Conservation (phyloP, 2,888 invertebrate species). For the Polylopha cassiicola region DNA sequence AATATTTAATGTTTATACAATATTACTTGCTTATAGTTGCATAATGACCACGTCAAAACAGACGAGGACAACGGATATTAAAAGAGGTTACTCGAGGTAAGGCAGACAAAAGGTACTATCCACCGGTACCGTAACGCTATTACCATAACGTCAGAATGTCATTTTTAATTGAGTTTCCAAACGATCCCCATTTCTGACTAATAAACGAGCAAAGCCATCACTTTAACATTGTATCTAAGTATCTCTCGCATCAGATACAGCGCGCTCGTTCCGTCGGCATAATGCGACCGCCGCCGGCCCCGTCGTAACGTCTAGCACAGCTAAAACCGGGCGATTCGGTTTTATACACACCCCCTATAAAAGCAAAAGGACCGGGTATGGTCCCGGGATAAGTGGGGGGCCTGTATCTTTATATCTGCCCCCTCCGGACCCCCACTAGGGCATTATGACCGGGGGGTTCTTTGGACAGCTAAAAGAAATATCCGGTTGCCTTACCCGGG, state of each 20-base stretch:
- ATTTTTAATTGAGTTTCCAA: constrained; percentile 52
- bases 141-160: constrained; percentile 31
- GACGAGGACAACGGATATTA: constrained; percentile 1
- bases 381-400: constrained; percentile 74
- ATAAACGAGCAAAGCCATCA: constrained; percentile 54
- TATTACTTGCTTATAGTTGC: too few relatives aligned
- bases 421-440: constrained; percentile 61
- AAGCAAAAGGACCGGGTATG: constrained; percentile 76
- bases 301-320: constrained; percentile 74
- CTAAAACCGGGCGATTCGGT: constrained; percentile 77
- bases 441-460: constrained; percentile 75
- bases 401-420: constrained; percentile 76
- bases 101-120: constrained; percentile 17
- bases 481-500: constrained; percentile 70
- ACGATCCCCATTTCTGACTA: constrained; percentile 41
- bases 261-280: constrained; percentile 55
- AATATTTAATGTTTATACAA: too few relatives aligned
- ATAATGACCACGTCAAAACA: too few relatives aligned
- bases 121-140: constrained; percentile 13
- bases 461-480: constrained; percentile 78
- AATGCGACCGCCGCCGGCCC: constrained; percentile 65
- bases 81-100: constrained; percentile 7
- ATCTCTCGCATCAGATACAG: constrained; percentile 63
- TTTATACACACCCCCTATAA: constrained; percentile 78
- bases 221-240: constrained; percentile 63